Percentiles rank a stretch among this genome's conserved stretches.
phyloP scores from a whole-genome alignment of 2,888 invertebrate species.

The Cryptophagus acutangulus region DNA sequence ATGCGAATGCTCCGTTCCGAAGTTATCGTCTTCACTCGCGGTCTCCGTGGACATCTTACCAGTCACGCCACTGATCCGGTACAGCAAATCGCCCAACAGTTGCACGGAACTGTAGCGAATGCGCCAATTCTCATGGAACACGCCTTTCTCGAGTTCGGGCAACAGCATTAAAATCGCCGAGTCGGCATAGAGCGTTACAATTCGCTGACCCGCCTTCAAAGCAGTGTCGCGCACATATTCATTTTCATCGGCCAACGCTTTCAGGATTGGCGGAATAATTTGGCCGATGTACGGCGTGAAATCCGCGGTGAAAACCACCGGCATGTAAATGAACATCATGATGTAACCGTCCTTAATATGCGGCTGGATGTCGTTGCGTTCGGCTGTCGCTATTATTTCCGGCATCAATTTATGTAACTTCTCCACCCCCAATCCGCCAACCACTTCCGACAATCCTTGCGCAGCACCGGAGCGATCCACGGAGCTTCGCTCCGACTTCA shows the following conservation, averaged over 20 bases:
- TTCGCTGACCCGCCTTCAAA: constrained; percentile 90
- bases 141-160: constrained; percentile 88
- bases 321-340: constrained; percentile 99
- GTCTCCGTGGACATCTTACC: constrained; percentile 99
- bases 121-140: constrained; percentile 98
- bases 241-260: constrained; percentile 97
- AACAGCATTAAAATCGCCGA: constrained; percentile 87
- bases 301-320: constrained; percentile 90
- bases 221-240: constrained; percentile 98
- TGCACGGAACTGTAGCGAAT: constrained; percentile 94
- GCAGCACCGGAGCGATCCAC: constrained; percentile 96
- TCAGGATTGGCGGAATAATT: constrained; percentile 94
- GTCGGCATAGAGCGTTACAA: constrained; percentile 94
- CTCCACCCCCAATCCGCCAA: constrained; percentile 91
- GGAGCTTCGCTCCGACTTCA: constrained; percentile 90
- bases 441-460: constrained; percentile 86
- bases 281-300: constrained; percentile 88
- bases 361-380: constrained; percentile 87
- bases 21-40: constrained; percentile 97
- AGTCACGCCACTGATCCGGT: constrained; percentile 94
- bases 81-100: constrained; percentile 88
- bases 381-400: constrained; percentile 90
- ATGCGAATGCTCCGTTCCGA: constrained; percentile 95
- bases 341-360: constrained; percentile 99
- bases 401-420: constrained; percentile 97